These are phyloP conservation scores for Scaptomyza flava DNA, from an alignment of 2,888 invertebrate genomes.

Conservation along the genomic window DNA sequence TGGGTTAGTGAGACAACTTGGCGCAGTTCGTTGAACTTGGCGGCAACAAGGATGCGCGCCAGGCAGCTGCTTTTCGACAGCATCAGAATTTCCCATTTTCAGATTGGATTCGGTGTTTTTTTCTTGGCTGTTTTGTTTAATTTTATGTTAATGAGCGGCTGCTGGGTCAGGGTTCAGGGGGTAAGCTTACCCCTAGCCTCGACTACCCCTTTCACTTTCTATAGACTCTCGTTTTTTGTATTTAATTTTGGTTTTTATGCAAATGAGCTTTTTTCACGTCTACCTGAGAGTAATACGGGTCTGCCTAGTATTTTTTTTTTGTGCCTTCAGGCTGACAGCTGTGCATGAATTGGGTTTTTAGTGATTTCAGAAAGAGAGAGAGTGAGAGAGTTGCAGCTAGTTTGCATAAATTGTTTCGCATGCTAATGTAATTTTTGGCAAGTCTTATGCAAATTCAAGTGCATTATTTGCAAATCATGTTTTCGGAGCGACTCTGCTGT, in stretches of 20 bases:
- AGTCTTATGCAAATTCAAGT: constrained; percentile 82
- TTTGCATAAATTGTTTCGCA: constrained; percentile 66
- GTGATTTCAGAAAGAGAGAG: constrained; percentile 68
- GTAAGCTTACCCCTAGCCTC: constrained; percentile 42
- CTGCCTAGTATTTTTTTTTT: constrained; percentile 18
- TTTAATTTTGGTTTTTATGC: constrained; percentile 58
- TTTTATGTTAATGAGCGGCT: constrained; percentile 79
- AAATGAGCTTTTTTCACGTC: constrained; percentile 70
- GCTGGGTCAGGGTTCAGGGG: constrained; percentile 44
- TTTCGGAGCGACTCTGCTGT: constrained; percentile 72
- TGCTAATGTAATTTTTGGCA: constrained; percentile 45
- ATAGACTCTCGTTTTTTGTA: constrained; percentile 50
- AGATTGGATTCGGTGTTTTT: constrained; percentile 11
- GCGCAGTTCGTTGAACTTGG: constrained; percentile 71
- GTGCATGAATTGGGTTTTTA: constrained; percentile 22
- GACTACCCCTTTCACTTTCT: constrained; percentile 69
- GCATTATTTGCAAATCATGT: constrained; percentile 83
- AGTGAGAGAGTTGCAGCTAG: constrained; percentile 43
- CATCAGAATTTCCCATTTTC: constrained; percentile 57
- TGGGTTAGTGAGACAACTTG: constrained; percentile 81
- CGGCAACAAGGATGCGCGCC: constrained; percentile 38
- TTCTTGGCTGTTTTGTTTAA: constrained; percentile 42
- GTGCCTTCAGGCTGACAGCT: constrained; percentile 44
- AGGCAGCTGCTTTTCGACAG: constrained; percentile 58
- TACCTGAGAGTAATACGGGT: constrained; percentile 59